phyloP scores from a whole-genome alignment of 2,797 vertebrate species.

The Aplochiton taeniatus region DNA sequence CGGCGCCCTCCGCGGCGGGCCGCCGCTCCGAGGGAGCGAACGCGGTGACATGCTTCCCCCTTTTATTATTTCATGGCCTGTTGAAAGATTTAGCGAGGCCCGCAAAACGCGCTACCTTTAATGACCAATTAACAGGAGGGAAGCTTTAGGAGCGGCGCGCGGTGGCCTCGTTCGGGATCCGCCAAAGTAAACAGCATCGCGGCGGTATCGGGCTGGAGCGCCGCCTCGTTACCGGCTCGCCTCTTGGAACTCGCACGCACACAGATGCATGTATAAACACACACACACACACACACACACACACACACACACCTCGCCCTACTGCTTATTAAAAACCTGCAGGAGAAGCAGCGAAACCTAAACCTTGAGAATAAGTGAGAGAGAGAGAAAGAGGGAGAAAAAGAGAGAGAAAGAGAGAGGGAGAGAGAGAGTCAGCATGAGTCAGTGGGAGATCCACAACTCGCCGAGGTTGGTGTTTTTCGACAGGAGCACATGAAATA shows the following conservation, averaged over 20 bases:
- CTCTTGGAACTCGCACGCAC: slow-evolving; percentile 56
- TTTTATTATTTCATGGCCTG: slow-evolving; percentile 80
- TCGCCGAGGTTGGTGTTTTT: slow-evolving; percentile 54
- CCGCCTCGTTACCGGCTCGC: slow-evolving; percentile 63
- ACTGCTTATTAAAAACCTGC: slow-evolving; percentile 76
- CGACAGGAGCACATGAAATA: slow-evolving; percentile 10
- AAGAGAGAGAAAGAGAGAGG: slow-evolving; percentile 3
- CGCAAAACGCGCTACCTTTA: slow-evolving; percentile 79
- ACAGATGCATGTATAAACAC: slow-evolving; percentile 10
- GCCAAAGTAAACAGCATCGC: slow-evolving; percentile 74
- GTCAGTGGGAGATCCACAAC: slow-evolving; percentile 64
- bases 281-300: slow-evolving; percentile 29
- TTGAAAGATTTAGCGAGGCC: slow-evolving; percentile 83
- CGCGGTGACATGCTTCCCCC: slow-evolving; percentile 67
- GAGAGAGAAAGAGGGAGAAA: slow-evolving; percentile 19
- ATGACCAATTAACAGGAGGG: slow-evolving; percentile 83
- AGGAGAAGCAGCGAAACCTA: slow-evolving; percentile 66
- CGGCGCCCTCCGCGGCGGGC: slow-evolving; percentile 41
- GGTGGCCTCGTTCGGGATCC: slow-evolving; percentile 67
- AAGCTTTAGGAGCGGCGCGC: slow-evolving; percentile 62
- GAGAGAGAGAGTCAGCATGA: slow-evolving; percentile 57
- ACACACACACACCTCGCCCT: slow-evolving; percentile 47
- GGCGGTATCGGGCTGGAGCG: slow-evolving; percentile 44
- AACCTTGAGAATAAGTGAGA: slow-evolving; percentile 68
- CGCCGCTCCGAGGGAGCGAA: slow-evolving; percentile 65